Conservation (phyloP, 2,797 vertebrate species). For the Brotogeris chrysoptera region DNA sequence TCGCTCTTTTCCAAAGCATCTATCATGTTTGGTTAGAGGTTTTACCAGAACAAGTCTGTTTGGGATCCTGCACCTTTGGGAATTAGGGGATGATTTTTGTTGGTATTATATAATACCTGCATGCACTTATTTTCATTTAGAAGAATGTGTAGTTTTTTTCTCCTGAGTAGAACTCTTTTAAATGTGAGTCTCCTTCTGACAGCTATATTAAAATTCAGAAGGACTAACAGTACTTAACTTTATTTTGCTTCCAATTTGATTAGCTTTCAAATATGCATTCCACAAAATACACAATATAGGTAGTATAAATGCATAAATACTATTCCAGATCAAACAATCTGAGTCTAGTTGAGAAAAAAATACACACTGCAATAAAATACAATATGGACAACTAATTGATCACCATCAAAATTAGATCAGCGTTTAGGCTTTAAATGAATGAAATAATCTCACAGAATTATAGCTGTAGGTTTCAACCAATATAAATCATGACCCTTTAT, state of each 20-base stretch:
- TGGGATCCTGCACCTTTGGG: neutral
- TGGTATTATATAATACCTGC: neutral
- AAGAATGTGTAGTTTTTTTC: neutral
- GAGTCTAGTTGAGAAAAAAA: neutral
- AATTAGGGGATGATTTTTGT: neutral
- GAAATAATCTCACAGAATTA: neutral
- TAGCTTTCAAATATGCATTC: neutral
- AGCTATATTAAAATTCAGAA: neutral
- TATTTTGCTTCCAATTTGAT: neutral
- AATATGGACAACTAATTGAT: neutral
- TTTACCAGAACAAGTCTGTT: neutral
- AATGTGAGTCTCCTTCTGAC: accelerated
- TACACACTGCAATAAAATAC: neutral
- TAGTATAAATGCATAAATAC: neutral
- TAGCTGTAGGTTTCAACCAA: neutral
- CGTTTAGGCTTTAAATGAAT: neutral
- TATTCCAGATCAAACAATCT: neutral
- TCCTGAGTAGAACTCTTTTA: neutral
- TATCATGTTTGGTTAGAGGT: neutral
- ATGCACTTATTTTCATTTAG: neutral
- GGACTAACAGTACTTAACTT: neutral
- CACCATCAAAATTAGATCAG: neutral
- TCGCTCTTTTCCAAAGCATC: neutral
- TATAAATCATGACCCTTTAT: neutral
- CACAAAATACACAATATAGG: neutral